These are phyloP conservation scores for Leucopsar rothschildi DNA, from an alignment of 2,113 vertebrate species.

Conservation along the genomic window DNA sequence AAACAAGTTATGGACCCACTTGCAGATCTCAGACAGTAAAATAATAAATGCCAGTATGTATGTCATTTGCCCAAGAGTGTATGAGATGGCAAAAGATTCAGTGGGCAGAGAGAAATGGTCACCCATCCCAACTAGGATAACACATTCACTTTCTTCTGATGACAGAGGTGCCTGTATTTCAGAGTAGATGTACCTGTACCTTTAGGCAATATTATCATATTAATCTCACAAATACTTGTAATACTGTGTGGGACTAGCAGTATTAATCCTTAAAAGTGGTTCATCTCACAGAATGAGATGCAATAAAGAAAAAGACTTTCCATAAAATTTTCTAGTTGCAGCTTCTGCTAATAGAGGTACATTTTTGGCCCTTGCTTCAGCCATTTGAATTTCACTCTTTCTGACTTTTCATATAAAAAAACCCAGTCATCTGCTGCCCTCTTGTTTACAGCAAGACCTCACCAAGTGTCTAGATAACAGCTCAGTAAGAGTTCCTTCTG, in stretches of 20 bases:
- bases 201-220: background rate
- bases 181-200: background rate
- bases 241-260: background rate
- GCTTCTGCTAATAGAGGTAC: background rate
- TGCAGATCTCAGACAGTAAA: background rate
- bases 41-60: background rate
- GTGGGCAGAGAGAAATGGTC: background rate
- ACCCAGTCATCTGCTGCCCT: background rate
- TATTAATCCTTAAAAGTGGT: background rate
- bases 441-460: background rate
- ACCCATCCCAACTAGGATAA: background rate
- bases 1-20: background rate
- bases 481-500: background rate
- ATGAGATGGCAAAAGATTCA: background rate
- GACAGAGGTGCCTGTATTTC: background rate
- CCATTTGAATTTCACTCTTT: background rate
- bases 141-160: background rate
- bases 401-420: conserved; percentile 7
- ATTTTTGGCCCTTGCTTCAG: background rate
- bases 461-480: background rate
- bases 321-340: background rate
- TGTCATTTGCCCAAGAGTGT: background rate
- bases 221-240: background rate
- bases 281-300: background rate
- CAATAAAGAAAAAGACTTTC: background rate